phyloP scores from a whole-genome alignment of 1,140 invertebrate genomes.

The Drosophila erecta region DNA sequence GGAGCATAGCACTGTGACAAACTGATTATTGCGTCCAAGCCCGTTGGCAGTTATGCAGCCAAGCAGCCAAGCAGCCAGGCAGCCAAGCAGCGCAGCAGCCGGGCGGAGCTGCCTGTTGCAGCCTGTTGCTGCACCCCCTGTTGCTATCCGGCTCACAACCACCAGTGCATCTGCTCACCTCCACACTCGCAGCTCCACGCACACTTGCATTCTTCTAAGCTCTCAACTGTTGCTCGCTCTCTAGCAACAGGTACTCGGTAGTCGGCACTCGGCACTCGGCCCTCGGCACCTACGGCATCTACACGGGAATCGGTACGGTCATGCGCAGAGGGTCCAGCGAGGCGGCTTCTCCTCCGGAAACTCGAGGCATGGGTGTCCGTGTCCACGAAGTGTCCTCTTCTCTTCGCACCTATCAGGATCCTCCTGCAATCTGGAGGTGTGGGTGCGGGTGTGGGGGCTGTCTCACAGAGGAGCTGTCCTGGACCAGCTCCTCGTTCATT shows the following conservation, averaged over 20 bases:
- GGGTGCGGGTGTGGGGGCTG: not conserved
- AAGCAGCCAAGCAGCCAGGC: not conserved
- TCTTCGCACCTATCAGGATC: conserved; percentile 22
- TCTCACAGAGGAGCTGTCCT: not conserved
- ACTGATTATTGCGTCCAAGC: conserved; percentile 48
- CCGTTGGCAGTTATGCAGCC: not conserved
- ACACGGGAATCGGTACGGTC: conserved; percentile 5
- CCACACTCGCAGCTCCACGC: conserved; percentile 3
- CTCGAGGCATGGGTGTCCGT: not conserved
- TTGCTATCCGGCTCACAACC: conserved; percentile 16
- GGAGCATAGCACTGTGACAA: conserved; percentile 41
- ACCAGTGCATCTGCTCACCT: conserved; percentile 8
- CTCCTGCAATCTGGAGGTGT: conserved; percentile 2
- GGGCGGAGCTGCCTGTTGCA: conserved; percentile 10
- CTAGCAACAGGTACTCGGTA: conserved; percentile 77
- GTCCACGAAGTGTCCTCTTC: conserved; percentile 4
- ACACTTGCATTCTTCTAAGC: conserved; percentile 34
- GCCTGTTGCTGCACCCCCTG: conserved; percentile 61
- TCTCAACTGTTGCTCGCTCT: conserved; percentile 82
- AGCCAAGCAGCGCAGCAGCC: no score
- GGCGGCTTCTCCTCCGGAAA: not conserved
- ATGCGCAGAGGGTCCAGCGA: conserved; percentile 33
- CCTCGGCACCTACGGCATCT: conserved; percentile 16
- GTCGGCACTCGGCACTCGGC: conserved; percentile 6
- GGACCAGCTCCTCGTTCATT: not conserved